Conservation (phyloP, 1,140 invertebrate genomes). For the Rhopalosiphum maidis region DNA sequence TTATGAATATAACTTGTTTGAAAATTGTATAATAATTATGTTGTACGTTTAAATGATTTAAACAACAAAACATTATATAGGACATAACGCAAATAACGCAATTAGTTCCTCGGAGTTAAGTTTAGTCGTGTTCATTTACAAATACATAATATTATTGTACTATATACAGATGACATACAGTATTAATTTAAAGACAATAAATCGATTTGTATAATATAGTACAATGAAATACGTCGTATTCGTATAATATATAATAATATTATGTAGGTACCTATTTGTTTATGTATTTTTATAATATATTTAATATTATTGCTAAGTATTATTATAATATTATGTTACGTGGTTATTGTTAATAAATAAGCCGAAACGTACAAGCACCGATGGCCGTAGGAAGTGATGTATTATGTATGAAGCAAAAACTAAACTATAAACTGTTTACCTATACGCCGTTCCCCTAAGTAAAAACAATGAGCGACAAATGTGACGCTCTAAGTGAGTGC, state of each 20-base stretch:
- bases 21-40: not conserved
- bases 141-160: not conserved
- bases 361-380: not conserved
- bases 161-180: too few relatives aligned
- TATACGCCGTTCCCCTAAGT: not conserved
- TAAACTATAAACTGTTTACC: not conserved
- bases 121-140: not conserved
- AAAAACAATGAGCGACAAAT: not conserved
- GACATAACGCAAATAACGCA: not conserved
- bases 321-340: not conserved
- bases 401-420: not conserved
- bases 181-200: not conserved
- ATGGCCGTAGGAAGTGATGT: not conserved
- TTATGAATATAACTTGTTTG: slow-evolving; percentile 24
- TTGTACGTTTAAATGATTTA: not conserved
- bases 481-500: not conserved
- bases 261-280: too few relatives aligned
- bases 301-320: not conserved
- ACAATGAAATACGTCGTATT: not conserved
- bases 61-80: not conserved
- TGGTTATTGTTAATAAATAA: not conserved
- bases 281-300: not conserved
- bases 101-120: not conserved
- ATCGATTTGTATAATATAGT: not conserved
- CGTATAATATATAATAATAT: not conserved